Base-by-base conservation (phyloP, 2,888 invertebrate genomes). In the Elegia similella region DNA sequence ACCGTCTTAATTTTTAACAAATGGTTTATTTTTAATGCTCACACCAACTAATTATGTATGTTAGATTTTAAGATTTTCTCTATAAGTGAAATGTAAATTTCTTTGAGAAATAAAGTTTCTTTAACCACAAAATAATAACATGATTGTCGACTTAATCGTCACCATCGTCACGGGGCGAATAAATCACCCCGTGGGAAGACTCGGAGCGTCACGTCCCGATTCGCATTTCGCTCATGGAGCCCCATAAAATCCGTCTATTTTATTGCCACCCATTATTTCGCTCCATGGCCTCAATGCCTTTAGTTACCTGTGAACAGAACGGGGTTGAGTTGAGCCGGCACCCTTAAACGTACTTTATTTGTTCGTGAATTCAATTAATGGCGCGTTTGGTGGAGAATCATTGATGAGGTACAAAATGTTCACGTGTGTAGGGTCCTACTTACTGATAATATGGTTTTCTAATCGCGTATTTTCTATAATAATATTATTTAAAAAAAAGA, bases 251-350 rank as follows among this genome's bases (percentile, higher is more conserved):
- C 46, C 47, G 38, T 48, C 48, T 48, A 48, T 48, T 56, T 56
- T 56, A 56, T 56, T 47, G 48, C 42, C 30, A 13, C 16, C 56
- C 56, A 56, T 56, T 56, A 56, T 56, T 44, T 55, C 56, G 56
- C 56, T 30, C 56, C 55, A 55, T 55, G 47, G 47, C 13, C 56
- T 29, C 56, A 42, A 56, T 56, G 13, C 42, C 42, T 42, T 48
- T 56, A 56, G 48, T 56, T 56, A 56, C 56, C 56, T 56, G 56
- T 13, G 56, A 56, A 56, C 56, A 56, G 43, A 16, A 29, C 13
- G 30, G 42, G 42, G 42, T 42, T 42, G 42, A 47, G 15, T 42
- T 10, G 10, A n/a, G 10, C 56, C 15, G n/a, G n/a, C 53, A n/a
- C 53, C 53, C 43, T 54, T 48, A 15, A 13, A 38, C 38, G 55